These are phyloP conservation scores for Philaethria dido DNA, from an alignment of 2,888 invertebrate genomes.

Conservation along the genomic window DNA sequence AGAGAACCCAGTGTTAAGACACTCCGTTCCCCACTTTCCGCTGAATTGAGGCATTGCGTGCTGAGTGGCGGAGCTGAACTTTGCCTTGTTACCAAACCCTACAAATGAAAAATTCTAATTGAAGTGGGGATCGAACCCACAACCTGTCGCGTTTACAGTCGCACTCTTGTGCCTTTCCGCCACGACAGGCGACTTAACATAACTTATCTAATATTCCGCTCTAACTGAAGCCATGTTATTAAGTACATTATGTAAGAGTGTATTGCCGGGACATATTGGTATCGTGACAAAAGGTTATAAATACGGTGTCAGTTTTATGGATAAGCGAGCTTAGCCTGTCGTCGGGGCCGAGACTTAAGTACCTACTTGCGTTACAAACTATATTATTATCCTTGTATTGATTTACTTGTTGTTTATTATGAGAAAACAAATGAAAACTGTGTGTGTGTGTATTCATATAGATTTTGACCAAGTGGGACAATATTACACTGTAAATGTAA, in stretches of 20 bases:
- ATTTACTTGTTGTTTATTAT: neutral
- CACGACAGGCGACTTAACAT: too few species aligned
- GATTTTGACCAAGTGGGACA: too few species aligned
- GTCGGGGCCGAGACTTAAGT: slow-evolving; percentile 16
- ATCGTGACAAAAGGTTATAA: slow-evolving; percentile 77
- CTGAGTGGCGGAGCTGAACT: too few species aligned
- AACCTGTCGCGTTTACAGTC: too few species aligned
- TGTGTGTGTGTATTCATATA: neutral
- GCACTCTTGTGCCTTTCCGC: too few species aligned
- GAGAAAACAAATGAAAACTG: neutral
- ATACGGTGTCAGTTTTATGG: slow-evolving; percentile 69
- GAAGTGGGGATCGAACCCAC: too few species aligned
- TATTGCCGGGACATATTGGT: slow-evolving; percentile 79
- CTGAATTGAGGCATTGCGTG: too few species aligned
- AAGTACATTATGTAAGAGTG: slow-evolving; percentile 74
- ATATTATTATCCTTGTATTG: slow-evolving; percentile 8
- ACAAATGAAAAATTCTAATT: too few species aligned
- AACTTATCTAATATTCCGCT: neutral
- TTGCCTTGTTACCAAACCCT: too few species aligned
- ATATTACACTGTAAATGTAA: too few species aligned
- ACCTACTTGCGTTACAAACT: slow-evolving; percentile 13
- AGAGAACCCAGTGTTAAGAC: too few species aligned
- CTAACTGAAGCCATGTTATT: slow-evolving; percentile 58
- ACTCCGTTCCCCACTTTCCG: too few species aligned
- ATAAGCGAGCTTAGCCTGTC: slow-evolving; percentile 61